Evolutionary conservation across 92 coral and sea anemone genomes (phyloP).

Genomic region (Phenganax stokvisi): DNA sequence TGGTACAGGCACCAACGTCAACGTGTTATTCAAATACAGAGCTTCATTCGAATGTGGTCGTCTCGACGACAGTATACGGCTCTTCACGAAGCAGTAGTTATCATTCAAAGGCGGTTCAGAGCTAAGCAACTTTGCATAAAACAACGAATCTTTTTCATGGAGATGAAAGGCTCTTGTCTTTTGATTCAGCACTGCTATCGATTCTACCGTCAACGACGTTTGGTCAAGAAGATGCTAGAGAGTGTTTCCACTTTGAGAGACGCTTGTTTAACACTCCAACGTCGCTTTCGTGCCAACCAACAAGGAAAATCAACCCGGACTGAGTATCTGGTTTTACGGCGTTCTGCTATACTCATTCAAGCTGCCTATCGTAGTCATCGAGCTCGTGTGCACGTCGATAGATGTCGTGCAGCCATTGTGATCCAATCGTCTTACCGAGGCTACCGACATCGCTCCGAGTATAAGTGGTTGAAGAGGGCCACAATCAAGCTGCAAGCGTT

Average conservation of each 20-base stretch:
- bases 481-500: constrained; percentile 62
- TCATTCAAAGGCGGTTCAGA: constrained; percentile 57
- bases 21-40: constrained; percentile 51
- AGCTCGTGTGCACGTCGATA: constrained; percentile 43
- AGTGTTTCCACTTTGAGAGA: constrained; percentile 42
- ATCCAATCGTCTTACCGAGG: constrained; percentile 67
- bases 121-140: constrained; percentile 50
- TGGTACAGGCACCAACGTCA: constrained; percentile 41
- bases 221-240: constrained; percentile 47
- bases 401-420: constrained; percentile 46
- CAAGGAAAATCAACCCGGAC: constrained; percentile 46
- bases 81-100: constrained; percentile 45
- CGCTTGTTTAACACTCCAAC: constrained; percentile 75
- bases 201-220: constrained; percentile 54
- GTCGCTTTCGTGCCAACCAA: constrained; percentile 60
- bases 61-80: constrained; percentile 34
- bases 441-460: constrained; percentile 43
- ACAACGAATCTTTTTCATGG: constrained; percentile 49
- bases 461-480: constrained; percentile 45
- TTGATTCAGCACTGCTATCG: constrained; percentile 62
- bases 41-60: constrained; percentile 55
- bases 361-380: constrained; percentile 60
- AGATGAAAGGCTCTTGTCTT: constrained; percentile 52
- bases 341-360: constrained; percentile 68
- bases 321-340: constrained; percentile 55